These are phyloP conservation scores for Erebia palarica DNA, from an alignment of 2,888 invertebrate genomes.

Conservation along the genomic window DNA sequence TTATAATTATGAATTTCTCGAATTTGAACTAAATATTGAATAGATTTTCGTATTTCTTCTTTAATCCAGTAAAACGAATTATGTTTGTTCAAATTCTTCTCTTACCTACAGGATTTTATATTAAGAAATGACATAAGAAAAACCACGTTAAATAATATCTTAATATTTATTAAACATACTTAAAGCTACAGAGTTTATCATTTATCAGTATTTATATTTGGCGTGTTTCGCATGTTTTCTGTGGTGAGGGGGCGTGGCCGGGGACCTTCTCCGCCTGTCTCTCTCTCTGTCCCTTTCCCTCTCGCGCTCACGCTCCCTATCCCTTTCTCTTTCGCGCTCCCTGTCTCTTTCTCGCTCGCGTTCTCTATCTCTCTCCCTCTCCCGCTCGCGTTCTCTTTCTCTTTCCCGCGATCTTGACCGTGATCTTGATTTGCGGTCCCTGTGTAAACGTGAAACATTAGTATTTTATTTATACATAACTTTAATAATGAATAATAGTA, in stretches of 20 bases:
- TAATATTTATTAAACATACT: conserved; percentile 21
- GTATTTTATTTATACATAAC: not conserved
- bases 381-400: conserved; percentile 50
- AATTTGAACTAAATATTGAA: not conserved
- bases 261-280: conserved; percentile 61
- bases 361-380: conserved; percentile 48
- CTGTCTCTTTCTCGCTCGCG: conserved; percentile 51
- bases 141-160: not conserved
- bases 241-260: conserved; percentile 72
- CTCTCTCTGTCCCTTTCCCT: conserved; percentile 57
- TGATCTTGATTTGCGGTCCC: conserved; percentile 67
- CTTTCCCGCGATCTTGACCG: conserved; percentile 60
- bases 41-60: not conserved
- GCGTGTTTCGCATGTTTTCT: conserved; percentile 72
- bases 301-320: conserved; percentile 57
- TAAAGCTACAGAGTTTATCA: not conserved
- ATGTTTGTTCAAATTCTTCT: too few species aligned
- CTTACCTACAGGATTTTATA: not conserved
- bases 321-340: conserved; percentile 55
- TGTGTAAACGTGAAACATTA: conserved; percentile 40
- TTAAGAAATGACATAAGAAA: not conserved
- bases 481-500: too few species aligned
- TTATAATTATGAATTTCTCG: too few species aligned
- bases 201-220: conserved; percentile 69
- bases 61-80: too few species aligned